Base-by-base conservation (phyloP, 2,113 vertebrate species). In the Ammodytes dubius region DNA sequence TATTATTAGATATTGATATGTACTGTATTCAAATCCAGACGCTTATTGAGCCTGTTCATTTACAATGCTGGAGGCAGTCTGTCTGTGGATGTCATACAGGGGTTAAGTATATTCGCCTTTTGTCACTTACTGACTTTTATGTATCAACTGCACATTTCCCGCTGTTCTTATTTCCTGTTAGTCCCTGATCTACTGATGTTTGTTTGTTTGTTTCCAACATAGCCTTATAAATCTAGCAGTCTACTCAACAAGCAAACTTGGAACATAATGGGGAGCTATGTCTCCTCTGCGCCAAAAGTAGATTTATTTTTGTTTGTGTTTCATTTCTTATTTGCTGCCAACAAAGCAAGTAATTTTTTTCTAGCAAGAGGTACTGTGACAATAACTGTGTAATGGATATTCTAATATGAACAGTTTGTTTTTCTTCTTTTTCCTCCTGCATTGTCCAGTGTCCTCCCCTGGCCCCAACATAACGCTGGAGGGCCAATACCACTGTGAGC, bases 401-500 rank as follows among this genome's bases (percentile, higher is more conserved):
- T 43, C 57, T 43, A 9, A 49, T 35, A 2, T 66, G 6, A 67
- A 7, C 2, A 35, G 0, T 77, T 43, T 43, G 14, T 42, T 64
- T 35, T 45, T 8, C 13, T 52, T 50, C 56, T 2, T 58, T 47
- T 12, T n/a, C n/a, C 14, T 49, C 17, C 49, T 19, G 10, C 11
- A 70, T 9, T 60, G 46, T 89, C 12, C 89, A 98, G 97, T 94
- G 27, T 93, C 95, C 43, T 81, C 95, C 8, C 88, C 95, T 0
- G 93, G 85, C 77, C 94, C 96, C 40, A 97, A 96, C 91, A 97
- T 99, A 95, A 96, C 96, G 13, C 95, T 99, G 63, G 95, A 97
- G 88, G 97, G 97, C 40, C 96, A 93, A 78, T 99, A 98, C 95
- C 96, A 93, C 83, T 99, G 98, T 89, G 94, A 96, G 91, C 95